Conservation (phyloP, 2,797 vertebrate genomes). For the Fistularia commersonii region DNA sequence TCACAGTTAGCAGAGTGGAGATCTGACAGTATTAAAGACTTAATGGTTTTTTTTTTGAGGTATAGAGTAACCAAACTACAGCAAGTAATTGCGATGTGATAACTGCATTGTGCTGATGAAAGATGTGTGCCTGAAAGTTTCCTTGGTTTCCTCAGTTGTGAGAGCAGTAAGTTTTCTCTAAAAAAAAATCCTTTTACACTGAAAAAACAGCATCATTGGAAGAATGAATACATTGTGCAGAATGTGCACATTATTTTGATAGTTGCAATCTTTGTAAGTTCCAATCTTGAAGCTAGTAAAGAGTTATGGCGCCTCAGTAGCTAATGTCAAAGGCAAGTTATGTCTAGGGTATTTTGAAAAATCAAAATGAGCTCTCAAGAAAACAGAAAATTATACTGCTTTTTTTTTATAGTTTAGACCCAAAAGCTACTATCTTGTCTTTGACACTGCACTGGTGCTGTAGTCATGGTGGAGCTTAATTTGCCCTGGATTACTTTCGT, state of each 20-base stretch:
- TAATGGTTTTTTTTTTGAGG: no score
- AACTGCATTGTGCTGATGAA: no score
- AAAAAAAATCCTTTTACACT: no score
- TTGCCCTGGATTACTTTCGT: slow-evolving; percentile 54
- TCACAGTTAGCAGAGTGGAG: no score
- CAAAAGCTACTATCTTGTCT: slow-evolving; percentile 43
- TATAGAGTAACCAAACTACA: no score
- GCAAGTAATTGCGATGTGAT: no score
- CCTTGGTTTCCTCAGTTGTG: no score
- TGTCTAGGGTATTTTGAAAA: slow-evolving; percentile 28
- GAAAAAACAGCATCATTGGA: background rate
- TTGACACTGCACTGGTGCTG: slow-evolving; percentile 48
- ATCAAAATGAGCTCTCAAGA: slow-evolving; percentile 41
- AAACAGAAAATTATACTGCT: slow-evolving; percentile 26
- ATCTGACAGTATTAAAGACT: no score
- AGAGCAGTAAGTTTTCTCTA: no score
- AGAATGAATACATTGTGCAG: slow-evolving; percentile 1
- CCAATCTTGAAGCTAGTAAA: slow-evolving; percentile 21
- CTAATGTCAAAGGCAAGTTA: slow-evolving; percentile 36
- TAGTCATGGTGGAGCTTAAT: slow-evolving; percentile 58
- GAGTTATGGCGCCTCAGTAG: slow-evolving; percentile 3
- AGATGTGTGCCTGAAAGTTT: no score
- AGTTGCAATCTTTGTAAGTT: no score
- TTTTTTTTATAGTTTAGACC: slow-evolving; percentile 52
- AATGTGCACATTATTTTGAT: no score